A percentile compares a stretch with the other conserved stretches of the same genome.
phyloP scores from a whole-genome alignment of 2,797 vertebrate species.

The Synaphobranchus kaupii region DNA sequence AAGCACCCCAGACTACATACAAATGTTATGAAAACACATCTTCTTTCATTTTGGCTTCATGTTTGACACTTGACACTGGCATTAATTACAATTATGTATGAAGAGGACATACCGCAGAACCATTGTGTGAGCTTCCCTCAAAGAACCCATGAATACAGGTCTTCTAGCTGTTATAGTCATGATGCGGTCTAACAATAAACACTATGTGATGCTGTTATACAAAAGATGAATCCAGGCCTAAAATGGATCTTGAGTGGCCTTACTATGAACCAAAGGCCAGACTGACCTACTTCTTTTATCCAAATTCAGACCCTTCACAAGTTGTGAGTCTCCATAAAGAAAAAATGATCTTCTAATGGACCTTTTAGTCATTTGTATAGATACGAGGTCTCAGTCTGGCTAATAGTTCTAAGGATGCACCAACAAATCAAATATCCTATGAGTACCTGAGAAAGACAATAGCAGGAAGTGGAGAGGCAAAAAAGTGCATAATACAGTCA shows the following conservation, averaged over 20 bases:
- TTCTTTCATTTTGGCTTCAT: neutral
- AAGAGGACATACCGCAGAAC: neutral
- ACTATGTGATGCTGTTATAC: neutral
- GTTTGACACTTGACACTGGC: neutral
- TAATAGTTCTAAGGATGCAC: neutral
- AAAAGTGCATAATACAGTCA: neutral
- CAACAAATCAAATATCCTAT: neutral
- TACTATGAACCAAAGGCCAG: slow-evolving; percentile 5
- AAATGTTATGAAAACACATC: neutral
- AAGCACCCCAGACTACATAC: neutral
- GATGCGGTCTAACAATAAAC: neutral
- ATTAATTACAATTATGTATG: neutral
- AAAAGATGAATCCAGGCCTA: slow-evolving; percentile 6
- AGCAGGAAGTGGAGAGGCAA: neutral
- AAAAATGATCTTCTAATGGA: neutral
- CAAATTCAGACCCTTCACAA: slow-evolving; percentile 2
- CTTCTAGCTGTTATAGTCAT: neutral
- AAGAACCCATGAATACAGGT: neutral
- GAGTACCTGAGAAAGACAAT: neutral
- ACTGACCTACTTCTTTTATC: slow-evolving; percentile 7
- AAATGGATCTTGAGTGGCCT: neutral
- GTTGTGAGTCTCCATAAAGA: neutral
- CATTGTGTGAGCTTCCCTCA: neutral
- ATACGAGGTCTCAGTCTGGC: neutral
- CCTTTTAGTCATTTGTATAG: neutral